Percentiles rank a stretch among this genome's conserved stretches.
phyloP scores from a whole-genome alignment of 2,113 vertebrate species.

The Grallaria varia region DNA sequence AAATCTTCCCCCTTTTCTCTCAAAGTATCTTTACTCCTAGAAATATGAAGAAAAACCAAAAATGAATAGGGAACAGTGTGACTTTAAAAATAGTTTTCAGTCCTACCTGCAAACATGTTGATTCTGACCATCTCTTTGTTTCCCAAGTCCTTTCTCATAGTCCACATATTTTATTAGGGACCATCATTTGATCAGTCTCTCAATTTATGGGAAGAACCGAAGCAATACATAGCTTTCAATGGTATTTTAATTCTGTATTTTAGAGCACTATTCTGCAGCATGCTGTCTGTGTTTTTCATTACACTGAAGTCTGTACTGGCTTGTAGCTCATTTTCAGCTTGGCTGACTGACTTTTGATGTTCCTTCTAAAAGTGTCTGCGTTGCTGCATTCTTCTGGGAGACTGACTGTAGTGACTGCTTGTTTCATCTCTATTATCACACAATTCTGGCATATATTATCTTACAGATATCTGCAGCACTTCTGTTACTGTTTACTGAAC shows the following conservation, averaged over 20 bases:
- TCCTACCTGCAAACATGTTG: neutral
- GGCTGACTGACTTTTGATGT: neutral
- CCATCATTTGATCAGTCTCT: neutral
- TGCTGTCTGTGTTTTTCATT: neutral
- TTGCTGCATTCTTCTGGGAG: neutral
- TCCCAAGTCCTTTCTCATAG: neutral
- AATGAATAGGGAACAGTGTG: accelerated
- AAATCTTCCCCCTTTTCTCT: neutral
- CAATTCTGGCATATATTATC: neutral
- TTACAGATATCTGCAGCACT: neutral
- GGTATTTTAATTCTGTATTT: neutral
- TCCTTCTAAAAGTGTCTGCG: neutral
- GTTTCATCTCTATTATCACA: neutral
- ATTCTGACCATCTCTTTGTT: neutral
- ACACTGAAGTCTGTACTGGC: neutral
- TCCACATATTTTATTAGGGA: neutral
- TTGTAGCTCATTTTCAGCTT: neutral
- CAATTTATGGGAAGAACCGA: neutral
- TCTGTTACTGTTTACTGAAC: constrained; percentile 1
- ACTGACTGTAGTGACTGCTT: neutral
- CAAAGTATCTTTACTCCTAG: neutral
- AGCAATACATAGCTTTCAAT: neutral
- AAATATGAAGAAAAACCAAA: neutral
- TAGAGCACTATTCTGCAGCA: neutral
- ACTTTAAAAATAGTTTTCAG: neutral